Evolutionary conservation across 1,140 invertebrate species (phyloP).

Genomic region (Zaprionus africanus): DNA sequence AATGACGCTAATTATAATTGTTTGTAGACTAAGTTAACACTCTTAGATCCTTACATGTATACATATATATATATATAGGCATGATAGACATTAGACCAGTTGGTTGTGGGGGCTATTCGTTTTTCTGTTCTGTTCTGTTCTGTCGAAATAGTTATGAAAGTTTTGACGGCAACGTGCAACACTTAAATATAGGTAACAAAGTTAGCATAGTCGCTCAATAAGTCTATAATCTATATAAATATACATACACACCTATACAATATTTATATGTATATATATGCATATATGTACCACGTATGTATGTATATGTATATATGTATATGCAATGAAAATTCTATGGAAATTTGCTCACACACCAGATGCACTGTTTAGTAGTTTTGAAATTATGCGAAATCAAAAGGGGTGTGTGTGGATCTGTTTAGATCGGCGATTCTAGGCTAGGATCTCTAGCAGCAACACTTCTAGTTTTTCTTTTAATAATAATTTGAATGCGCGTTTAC

Average conservation of each 20-base stretch:
- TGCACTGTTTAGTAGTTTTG: conserved; percentile 24
- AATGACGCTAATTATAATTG: conserved; percentile 37
- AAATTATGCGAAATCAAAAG: conserved; percentile 18
- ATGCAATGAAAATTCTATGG: conserved; percentile 44
- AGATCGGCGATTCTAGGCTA: conserved; percentile 66
- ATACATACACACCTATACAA: conserved; percentile 8
- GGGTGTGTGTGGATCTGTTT: conserved; percentile 23
- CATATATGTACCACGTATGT: conserved; percentile 3
- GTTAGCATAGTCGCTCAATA: conserved; percentile 50
- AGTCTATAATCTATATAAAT: conserved; percentile 33
- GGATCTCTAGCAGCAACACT: conserved; percentile 70
- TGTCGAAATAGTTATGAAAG: conserved; percentile 46
- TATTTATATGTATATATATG: conserved; percentile 19
- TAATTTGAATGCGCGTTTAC: conserved; percentile 62
- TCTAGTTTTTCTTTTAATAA: conserved; percentile 50
- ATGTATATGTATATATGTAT: conserved; percentile 18
- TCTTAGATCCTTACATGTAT: conserved; percentile 25
- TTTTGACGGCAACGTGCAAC: conserved; percentile 77
- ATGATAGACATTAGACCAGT: conserved; percentile 22
- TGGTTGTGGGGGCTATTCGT: conserved; percentile 31
- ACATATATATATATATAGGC: conserved; percentile 18
- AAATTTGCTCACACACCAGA: conserved; percentile 44
- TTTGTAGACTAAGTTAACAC: conserved; percentile 22
- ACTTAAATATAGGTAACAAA: conserved; percentile 81
- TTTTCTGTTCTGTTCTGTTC: conserved; percentile 37